A percentile compares a stretch with the other conserved stretches of the same genome.
These are phyloP conservation scores for Microcebus lehilahytsara DNA, from an alignment of 2,113 vertebrate genomes.

Conservation along the genomic window DNA sequence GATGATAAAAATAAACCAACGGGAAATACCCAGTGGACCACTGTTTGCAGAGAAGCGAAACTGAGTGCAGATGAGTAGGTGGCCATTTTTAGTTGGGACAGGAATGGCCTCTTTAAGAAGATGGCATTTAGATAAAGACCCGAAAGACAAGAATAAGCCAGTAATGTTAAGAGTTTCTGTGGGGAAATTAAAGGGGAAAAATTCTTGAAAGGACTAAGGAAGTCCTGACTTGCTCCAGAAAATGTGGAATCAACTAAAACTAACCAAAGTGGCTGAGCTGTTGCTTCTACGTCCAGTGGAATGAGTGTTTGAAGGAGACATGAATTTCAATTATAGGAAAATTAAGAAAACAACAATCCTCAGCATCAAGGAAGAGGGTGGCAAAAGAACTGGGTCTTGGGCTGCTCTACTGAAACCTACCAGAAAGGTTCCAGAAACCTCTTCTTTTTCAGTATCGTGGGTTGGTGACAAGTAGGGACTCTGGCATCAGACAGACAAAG, in stretches of 20 bases:
- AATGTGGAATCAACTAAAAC: background rate
- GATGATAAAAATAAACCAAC: background rate
- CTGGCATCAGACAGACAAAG: background rate
- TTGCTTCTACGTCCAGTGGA: background rate
- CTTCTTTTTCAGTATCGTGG: background rate
- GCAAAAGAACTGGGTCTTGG: background rate
- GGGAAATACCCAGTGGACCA: background rate
- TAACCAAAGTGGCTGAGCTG: background rate
- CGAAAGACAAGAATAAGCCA: background rate
- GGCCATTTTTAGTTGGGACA: background rate
- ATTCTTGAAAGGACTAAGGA: background rate
- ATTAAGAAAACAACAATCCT: background rate
- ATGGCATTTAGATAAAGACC: background rate
- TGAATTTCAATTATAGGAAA: background rate
- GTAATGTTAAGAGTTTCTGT: background rate
- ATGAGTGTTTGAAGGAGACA: background rate
- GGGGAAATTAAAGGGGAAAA: background rate
- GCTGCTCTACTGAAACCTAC: background rate
- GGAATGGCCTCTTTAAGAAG: background rate
- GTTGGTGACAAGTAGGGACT: background rate
- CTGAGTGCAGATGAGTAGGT: no score
- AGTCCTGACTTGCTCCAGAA: background rate
- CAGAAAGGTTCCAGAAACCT: background rate
- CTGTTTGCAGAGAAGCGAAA: background rate
- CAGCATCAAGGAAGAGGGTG: background rate